phyloP scores from a whole-genome alignment of 2,113 vertebrate species.

The Microcebus griseorufus region DNA sequence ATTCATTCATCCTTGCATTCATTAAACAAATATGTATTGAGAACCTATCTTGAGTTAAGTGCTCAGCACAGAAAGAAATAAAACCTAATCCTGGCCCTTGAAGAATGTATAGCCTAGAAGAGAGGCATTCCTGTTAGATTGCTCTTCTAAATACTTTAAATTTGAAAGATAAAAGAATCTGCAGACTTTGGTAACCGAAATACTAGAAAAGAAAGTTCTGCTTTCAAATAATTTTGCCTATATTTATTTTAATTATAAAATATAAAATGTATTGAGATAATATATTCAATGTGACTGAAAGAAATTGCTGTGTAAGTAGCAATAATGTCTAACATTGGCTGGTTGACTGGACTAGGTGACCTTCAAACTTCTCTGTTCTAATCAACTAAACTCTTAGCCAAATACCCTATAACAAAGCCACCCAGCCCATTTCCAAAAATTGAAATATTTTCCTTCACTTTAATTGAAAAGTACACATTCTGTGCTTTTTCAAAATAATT shows the following conservation, averaged over 20 bases:
- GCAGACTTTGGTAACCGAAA: not conserved
- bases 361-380: not conserved
- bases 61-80: not conserved
- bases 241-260: constrained; percentile 32
- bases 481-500: not conserved
- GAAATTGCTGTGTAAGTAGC: not conserved
- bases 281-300: not conserved
- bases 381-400: not conserved
- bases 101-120: not conserved
- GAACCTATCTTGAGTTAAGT: not conserved
- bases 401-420: not conserved
- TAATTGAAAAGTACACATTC: not conserved
- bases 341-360: not conserved
- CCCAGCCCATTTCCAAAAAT: not conserved
- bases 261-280: constrained; percentile 16
- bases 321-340: not conserved
- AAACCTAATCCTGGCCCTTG: not conserved
- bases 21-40: not conserved
- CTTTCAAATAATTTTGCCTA: constrained; percentile 1
- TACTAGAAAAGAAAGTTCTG: not conserved
- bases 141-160: not conserved
- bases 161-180: constrained; percentile 9
- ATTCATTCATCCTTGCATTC: not conserved
- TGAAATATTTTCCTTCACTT: not conserved
- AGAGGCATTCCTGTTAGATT: not conserved